phyloP scores from a whole-genome alignment of 2,797 vertebrate genomes.

The Pangasius sanitwongsei region DNA sequence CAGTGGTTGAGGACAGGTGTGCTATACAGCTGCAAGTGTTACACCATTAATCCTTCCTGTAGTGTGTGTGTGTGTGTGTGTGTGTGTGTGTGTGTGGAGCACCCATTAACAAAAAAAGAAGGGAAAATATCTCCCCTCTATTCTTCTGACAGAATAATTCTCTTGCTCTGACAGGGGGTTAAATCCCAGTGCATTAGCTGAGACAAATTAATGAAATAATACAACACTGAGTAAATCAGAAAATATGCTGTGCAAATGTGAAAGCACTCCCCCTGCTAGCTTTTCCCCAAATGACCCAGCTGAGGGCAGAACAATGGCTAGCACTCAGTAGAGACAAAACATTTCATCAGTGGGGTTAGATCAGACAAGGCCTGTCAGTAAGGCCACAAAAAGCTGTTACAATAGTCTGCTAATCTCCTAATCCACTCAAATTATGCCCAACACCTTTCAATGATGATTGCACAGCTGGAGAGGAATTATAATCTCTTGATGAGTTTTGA shows the following conservation, averaged over 20 bases:
- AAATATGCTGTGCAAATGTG: conserved; percentile 63
- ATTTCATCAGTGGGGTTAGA: conserved; percentile 72
- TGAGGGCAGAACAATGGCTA: conserved; percentile 56
- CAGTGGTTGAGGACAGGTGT: conserved; percentile 21
- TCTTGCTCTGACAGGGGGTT: conserved; percentile 39
- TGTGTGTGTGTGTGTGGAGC: background rate
- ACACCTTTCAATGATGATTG: conserved; percentile 84
- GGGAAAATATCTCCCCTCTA: conserved; percentile 13
- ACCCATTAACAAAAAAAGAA: conserved; percentile 27
- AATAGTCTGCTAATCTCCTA: conserved; percentile 82
- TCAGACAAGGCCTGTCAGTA: conserved; percentile 63
- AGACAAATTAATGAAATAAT: conserved; percentile 61
- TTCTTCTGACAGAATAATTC: conserved; percentile 49
- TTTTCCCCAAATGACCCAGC: conserved; percentile 48
- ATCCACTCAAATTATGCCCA: conserved; percentile 80
- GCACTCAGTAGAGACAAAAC: conserved; percentile 69
- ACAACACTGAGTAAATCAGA: conserved; percentile 58
- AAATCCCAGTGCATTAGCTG: conserved; percentile 59
- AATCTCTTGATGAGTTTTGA: conserved; percentile 63
- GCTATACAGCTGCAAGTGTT: conserved; percentile 27
- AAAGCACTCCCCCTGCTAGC: conserved; percentile 51
- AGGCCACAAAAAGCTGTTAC: conserved; percentile 77
- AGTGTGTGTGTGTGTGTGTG: background rate
- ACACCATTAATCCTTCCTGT: conserved; percentile 28
- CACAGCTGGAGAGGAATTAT: conserved; percentile 74